Percentiles rank a stretch among this genome's conserved stretches.
Evolutionary conservation across 2,113 vertebrate genomes (phyloP).

Genomic region (Neotoma lepida): DNA sequence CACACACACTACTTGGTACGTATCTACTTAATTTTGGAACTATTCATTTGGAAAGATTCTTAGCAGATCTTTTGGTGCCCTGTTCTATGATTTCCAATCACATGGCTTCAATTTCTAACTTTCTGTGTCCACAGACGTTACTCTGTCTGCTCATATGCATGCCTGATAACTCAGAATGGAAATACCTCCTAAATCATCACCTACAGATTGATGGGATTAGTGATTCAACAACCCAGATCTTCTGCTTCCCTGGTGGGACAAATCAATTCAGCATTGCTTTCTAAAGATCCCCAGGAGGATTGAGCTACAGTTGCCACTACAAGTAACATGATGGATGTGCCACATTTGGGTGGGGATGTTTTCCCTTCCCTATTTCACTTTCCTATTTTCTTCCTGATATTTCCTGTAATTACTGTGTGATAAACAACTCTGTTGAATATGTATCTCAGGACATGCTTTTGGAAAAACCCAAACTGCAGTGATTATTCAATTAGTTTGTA

Average conservation of each 20-base stretch:
- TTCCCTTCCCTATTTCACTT: slow-evolving; percentile 30
- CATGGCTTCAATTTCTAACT: background rate
- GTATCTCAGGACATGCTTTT: slow-evolving; percentile 13
- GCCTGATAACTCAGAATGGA: background rate
- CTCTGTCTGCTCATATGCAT: background rate
- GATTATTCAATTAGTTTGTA: background rate
- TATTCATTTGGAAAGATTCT: too few relatives aligned
- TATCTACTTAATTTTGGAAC: slow-evolving; percentile 25
- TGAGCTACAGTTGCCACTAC: background rate
- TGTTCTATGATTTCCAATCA: background rate
- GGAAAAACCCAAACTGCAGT: slow-evolving; percentile 17
- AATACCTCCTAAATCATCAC: background rate
- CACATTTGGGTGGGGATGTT: background rate
- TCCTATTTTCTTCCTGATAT: background rate
- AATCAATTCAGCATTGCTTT: slow-evolving; percentile 2
- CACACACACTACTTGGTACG: background rate
- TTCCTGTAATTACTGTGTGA: slow-evolving; percentile 16
- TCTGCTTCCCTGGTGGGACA: background rate
- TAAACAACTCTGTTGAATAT: slow-evolving; percentile 28
- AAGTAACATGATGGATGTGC: background rate
- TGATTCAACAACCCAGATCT: background rate
- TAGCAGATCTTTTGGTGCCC: background rate
- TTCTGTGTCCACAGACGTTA: background rate
- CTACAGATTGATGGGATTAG: background rate
- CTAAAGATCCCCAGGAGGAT: background rate